Evolutionary conservation across 2,888 invertebrate genomes (phyloP), one percentile per base, ranked within the genome.

Genomic region (Drosophila vallismaia): DNA sequence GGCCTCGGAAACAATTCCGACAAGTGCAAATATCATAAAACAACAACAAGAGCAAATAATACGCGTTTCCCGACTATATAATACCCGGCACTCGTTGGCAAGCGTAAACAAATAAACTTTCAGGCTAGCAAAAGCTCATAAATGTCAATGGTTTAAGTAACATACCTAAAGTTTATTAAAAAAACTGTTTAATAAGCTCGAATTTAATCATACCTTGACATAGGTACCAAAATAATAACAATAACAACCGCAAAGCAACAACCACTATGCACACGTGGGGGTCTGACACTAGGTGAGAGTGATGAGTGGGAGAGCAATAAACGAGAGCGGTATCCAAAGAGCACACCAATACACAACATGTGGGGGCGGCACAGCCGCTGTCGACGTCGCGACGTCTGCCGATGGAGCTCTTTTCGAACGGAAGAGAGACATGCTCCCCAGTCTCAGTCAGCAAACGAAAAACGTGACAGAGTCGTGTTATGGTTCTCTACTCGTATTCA

Each of bases 401-500:
- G 55, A 70, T 51, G 28, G 44, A 19, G 52, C 77, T 52, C 56
- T 57, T 71, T 45, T 10, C 14, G 36, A 44, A 10, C 36, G 26
- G 14, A 57, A 48, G 24, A 62, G 31, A 60, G 60, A 48, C 51
- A 9, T 54, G 36, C 58, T 55, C 44, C 14, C 14, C 42, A 31
- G 51, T 68, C 52, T 50, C 48, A 64, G 67, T 14, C 36, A 66
- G 68, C 62, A 56, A 72, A 85, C 51, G 73, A 85, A 75, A 83
- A 83, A 83, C 88, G 88, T 83, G 82, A 83, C 82, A 79, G 70
- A 64, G 80, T 69, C 84, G 79, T 88, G 71, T 83, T 82, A 74
- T 81, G 76, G 62, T 64, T 77, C 69, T 70, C 69, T 59, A 56
- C 52, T 68, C 56, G 53, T 63, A 49, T 55, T 48, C 67, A 49